These are phyloP conservation scores for Calyptommatus sinebrachiatus DNA, from an alignment of 2,113 vertebrate genomes.

Conservation along the genomic window DNA sequence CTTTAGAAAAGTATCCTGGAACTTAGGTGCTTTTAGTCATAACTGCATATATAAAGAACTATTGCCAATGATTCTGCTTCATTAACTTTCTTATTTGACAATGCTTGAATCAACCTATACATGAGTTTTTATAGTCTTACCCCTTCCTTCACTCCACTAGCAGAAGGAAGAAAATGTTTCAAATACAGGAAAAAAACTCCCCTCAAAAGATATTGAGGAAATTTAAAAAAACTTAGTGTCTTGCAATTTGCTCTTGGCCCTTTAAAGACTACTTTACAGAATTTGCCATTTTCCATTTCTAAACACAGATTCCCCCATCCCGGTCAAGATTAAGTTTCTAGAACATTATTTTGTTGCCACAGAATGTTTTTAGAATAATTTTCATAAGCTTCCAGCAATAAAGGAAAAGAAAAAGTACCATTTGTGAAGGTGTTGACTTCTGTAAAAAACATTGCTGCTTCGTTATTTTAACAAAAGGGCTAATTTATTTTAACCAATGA, in stretches of 20 bases:
- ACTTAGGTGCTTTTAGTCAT: neutral
- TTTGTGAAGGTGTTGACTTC: conserved; percentile 69
- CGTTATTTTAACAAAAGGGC: conserved; percentile 83
- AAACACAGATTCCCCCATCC: conserved; percentile 35
- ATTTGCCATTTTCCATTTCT: neutral
- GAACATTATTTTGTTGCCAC: conserved; percentile 35
- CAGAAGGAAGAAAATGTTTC: neutral
- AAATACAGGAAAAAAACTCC: neutral
- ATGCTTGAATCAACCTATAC: conserved; percentile 4
- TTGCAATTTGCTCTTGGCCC: neutral
- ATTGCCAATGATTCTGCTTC: neutral
- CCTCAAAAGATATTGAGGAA: neutral
- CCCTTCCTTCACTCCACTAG: neutral
- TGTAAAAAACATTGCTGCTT: conserved; percentile 85
- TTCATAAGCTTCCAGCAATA: conserved; percentile 42
- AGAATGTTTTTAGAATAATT: conserved; percentile 11
- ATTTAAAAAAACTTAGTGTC: conserved; percentile 8
- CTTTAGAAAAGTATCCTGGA: neutral
- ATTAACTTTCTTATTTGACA: neutral
- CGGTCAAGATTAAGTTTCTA: neutral
- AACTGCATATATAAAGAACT: neutral
- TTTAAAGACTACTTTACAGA: neutral
- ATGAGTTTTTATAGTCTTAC: neutral
- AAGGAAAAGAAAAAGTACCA: conserved; percentile 51
- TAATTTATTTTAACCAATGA: conserved; percentile 85